These are phyloP conservation scores for Myrmecophaga tridactyla DNA, from an alignment of 2,113 vertebrate genomes.

Conservation along the genomic window DNA sequence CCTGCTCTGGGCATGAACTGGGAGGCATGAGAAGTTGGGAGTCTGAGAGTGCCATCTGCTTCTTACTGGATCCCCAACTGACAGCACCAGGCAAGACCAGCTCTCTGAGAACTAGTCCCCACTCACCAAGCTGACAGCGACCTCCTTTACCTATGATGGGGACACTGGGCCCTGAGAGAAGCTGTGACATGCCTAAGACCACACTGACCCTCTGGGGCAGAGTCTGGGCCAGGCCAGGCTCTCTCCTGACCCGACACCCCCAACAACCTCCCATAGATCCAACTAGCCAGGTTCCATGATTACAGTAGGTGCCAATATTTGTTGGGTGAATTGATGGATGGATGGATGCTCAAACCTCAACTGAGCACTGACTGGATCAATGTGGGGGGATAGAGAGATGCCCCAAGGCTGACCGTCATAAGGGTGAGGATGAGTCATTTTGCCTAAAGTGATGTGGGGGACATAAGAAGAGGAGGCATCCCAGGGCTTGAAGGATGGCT, in stretches of 20 bases:
- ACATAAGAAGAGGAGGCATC: neutral
- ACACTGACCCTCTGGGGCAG: neutral
- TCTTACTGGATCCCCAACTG: neutral
- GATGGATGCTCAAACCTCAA: neutral
- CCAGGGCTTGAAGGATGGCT: neutral
- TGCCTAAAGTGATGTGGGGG: neutral
- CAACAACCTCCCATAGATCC: neutral
- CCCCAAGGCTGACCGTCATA: neutral
- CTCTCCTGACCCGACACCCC: neutral
- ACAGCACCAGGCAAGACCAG: neutral
- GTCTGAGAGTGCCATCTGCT: neutral
- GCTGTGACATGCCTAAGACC: rapidly evolving
- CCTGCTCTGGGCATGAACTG: neutral
- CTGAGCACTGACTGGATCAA: neutral
- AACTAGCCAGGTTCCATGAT: neutral
- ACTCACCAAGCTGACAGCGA: rapidly evolving
- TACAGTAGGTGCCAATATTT: neutral
- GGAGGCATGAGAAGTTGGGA: neutral
- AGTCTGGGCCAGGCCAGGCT: neutral
- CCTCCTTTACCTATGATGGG: neutral
- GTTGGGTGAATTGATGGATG: neutral
- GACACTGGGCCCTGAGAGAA: neutral
- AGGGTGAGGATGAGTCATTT: neutral
- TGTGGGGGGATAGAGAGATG: neutral
- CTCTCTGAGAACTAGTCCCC: neutral